Evolutionary conservation across 2,797 vertebrate genomes (phyloP).

Genomic region (Esox lucius): DNA sequence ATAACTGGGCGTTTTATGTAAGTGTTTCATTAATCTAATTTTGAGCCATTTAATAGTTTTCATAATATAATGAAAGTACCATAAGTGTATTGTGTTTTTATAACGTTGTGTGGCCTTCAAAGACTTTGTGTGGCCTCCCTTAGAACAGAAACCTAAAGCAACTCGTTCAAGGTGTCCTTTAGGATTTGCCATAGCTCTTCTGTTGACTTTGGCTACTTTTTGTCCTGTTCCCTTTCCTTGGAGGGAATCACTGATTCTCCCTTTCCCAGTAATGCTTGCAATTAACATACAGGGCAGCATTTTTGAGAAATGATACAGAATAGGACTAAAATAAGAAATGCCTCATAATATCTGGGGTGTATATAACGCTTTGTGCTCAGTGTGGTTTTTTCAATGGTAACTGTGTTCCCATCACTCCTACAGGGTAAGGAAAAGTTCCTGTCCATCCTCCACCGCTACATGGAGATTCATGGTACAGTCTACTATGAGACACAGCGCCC

Average conservation of each 20-base stretch:
- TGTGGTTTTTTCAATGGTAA: background rate
- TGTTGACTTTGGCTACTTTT: no score
- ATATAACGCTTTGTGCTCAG: background rate
- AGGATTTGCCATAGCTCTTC: no score
- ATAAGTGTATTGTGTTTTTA: no score
- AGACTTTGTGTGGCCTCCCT: background rate
- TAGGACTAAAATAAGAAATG: background rate
- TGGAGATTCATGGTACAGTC: conserved; percentile 96
- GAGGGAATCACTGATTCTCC: background rate
- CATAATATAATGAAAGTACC: no score
- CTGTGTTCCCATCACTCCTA: background rate
- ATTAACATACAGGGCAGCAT: background rate
- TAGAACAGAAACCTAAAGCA: background rate
- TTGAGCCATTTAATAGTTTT: no score
- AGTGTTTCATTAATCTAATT: no score
- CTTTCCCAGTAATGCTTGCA: background rate
- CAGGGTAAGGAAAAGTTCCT: conserved; percentile 93
- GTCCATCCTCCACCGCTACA: conserved; percentile 87
- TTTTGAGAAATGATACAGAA: background rate
- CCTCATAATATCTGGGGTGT: background rate
- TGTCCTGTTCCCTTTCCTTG: no score
- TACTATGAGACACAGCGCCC: conserved; percentile 93
- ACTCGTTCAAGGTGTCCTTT: no score
- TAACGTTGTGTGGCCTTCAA: background rate
- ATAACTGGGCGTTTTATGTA: no score